Base-by-base conservation (phyloP, 2,888 invertebrate genomes). In the Carpatolechia fugitivella region DNA sequence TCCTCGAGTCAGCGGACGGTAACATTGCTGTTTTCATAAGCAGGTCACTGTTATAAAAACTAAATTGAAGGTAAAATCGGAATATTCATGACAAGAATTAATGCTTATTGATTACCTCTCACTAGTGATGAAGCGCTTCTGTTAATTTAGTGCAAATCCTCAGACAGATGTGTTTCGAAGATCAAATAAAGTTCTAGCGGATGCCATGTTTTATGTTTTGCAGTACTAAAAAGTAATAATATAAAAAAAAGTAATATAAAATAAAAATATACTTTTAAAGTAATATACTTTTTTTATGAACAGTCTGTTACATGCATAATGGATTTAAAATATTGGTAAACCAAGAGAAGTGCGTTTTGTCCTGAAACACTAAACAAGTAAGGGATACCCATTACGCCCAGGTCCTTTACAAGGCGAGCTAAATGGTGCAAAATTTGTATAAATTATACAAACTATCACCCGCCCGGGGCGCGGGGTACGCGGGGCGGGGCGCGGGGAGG, bases 381-480 rank as follows among this genome's bases (percentile, higher is more conserved):
- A 31, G 31, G 47, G 30, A 16, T 47, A 31, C 31, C 16, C 14
- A 14, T 30, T 31, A 44, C 24, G 44, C 31, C 16, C 16, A 30
- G 47, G 16, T 47, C 47, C 47, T 20, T 47, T 31, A 47, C 47
- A 16, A 31, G 47, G 30, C 16, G 30, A 16, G 16, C 31, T 47
- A 47, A 47, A 13, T 13, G 47, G 16, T 31, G 47, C 47, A 16
- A 47, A 47, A 47, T 47, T 47, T 47, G 47, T 47, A 47, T 47
- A 47, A 47, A 47, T 47, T 47, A 47, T 47, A 47, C 47, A 47
- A 47, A 47, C 47, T 47, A 47, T 47, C 31, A 13, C 47, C 47
- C 47, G 14, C 14, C 16, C 5, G 5, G 41, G 41, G 13, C 5
- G 30, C n/a, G 30, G 47, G 47, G 14, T 11, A 16, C 6, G 16